Evolutionary conservation across 2,888 invertebrate species (phyloP).

Genomic region (Embidobia sp.): DNA sequence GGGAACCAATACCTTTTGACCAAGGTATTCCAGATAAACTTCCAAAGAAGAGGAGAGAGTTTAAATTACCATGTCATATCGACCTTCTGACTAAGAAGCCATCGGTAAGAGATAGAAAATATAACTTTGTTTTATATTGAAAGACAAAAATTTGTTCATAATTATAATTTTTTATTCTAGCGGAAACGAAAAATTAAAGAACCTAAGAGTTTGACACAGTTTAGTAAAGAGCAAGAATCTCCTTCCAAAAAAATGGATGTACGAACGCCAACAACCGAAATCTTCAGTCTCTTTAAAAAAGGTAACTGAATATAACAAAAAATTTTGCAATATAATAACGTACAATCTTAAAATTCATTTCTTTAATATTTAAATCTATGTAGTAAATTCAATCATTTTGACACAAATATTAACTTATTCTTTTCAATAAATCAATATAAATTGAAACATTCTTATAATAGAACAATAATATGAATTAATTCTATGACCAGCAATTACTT

Average conservation of each 20-base stretch:
- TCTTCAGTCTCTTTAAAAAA: conserved; percentile 67
- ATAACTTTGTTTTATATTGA: no score
- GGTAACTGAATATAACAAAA: conserved; percentile 63
- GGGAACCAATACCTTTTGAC: conserved; percentile 75
- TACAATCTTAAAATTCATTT: no score
- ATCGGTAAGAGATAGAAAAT: conserved; percentile 45
- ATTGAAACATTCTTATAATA: no score
- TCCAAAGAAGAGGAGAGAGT: conserved; percentile 64
- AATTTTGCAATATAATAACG: no score
- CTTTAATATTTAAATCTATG: no score
- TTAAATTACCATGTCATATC: conserved; percentile 72
- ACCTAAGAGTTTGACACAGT: conserved; percentile 52
- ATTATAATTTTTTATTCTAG: no score
- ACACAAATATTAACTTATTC: no score
- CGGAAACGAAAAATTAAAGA: conserved; percentile 42
- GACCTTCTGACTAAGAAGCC: conserved; percentile 67
- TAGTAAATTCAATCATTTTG: no score
- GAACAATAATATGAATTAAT: no score
- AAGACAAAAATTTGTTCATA: not conserved
- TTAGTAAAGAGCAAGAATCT: conserved; percentile 65
- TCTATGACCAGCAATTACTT: no score
- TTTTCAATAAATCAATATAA: no score
- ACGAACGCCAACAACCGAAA: conserved; percentile 66
- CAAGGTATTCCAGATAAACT: conserved; percentile 69
- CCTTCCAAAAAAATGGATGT: conserved; percentile 64